A percentile compares a stretch with the other conserved stretches of the same genome.
phyloP scores from a whole-genome alignment of 2,888 invertebrate genomes.

The Melanostoma mellinum region DNA sequence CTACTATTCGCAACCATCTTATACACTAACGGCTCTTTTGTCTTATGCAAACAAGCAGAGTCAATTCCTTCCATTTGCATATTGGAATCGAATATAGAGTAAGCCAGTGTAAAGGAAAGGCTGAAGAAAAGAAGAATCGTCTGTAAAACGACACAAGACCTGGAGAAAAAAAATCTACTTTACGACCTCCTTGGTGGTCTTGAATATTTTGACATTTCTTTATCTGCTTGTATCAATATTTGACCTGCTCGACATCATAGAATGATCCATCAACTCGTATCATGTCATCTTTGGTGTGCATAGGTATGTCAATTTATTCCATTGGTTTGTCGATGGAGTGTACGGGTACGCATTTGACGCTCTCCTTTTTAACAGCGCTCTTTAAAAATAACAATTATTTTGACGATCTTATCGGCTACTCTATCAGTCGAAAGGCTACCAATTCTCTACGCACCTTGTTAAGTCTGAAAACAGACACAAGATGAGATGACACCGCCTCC shows the following conservation, averaged over 20 bases:
- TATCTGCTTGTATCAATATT: slow-evolving; percentile 43
- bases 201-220: slow-evolving; percentile 53
- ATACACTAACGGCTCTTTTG: slow-evolving; percentile 21
- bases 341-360: neutral
- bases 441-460: slow-evolving; percentile 50
- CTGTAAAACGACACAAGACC: neutral
- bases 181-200: slow-evolving; percentile 57
- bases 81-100: slow-evolving; percentile 60
- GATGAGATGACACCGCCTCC: slow-evolving; percentile 43
- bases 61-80: slow-evolving; percentile 54
- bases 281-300: slow-evolving; percentile 37
- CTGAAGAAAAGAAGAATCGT: neutral
- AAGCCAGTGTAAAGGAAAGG: slow-evolving; percentile 31
- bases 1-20: neutral
- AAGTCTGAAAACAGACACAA: slow-evolving; percentile 29
- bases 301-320: slow-evolving; percentile 39
- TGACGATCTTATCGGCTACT: slow-evolving; percentile 17
- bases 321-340: no score
- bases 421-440: slow-evolving; percentile 39
- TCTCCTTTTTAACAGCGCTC: neutral
- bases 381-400: slow-evolving; percentile 48
- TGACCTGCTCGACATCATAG: slow-evolving; percentile 52
- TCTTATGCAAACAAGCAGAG: slow-evolving; percentile 45
- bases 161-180: slow-evolving; percentile 14
- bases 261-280: slow-evolving; percentile 62